Evolutionary conservation across 2,113 vertebrate species (phyloP), one percentile per base, ranked within the genome.

Genomic region (Rhagologus leucostigma): DNA sequence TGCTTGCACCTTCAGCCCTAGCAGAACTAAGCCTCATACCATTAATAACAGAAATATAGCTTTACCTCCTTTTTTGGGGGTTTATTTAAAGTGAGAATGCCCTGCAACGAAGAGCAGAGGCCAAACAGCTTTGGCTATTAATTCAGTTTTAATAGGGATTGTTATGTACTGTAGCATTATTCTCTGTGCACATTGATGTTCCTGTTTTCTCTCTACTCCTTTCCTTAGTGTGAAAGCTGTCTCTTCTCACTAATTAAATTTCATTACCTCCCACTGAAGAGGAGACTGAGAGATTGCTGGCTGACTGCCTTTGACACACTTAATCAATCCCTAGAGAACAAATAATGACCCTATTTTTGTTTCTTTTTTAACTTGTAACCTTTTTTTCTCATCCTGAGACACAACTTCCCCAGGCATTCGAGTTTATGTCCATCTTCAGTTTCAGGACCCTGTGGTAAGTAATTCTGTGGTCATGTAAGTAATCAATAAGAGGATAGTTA

Each of bases 171-270:
- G 91, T 84, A 83, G 83, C 77, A 94, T 93, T 90, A 89, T 94
- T 93, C 65, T 95, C 78, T 59, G 47, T 30, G 41, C 60, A 70
- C 82, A 85, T 13, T 39, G 33, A 96, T 92, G 52, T 78, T 90
- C 81, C 83, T 95, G 46, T 89, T 97, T 97, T 88, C 80, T 93
- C 67, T 91, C 55, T 42, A 64, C 62, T 94, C 50, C 47, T 93
- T 53, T 94, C 75, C 82, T 94, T 95, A 91, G 86, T 94, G 95
- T 91, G 83, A 97, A 98, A 97, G 91, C 95, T 97, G 93, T 97
- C 88, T 97, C 87, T 93, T 96, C 87, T 93, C 87, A 35, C 97
- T 98, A 98, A 98, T 98, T 98, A 97, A 98, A 97, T 98, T 97
- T 94, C 96, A 98, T 97, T 98, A 93, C 94, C 73, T 98, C 79